Percentiles rank a stretch among this genome's conserved stretches.
phyloP scores from a whole-genome alignment of 1,140 invertebrate genomes.

The Halyomorpha halys region DNA sequence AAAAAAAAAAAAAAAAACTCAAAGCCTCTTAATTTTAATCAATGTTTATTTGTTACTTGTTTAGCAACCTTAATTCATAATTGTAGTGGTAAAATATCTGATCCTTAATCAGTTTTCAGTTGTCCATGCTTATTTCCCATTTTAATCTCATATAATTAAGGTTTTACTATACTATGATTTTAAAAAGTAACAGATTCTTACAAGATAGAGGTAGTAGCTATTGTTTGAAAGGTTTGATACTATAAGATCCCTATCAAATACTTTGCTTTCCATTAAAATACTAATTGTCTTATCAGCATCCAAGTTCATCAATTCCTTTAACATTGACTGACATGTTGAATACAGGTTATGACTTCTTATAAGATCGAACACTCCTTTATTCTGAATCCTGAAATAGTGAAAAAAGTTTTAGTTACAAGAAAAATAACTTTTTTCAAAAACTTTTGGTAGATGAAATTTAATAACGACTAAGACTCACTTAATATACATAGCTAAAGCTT shows the following conservation, averaged over 20 bases:
- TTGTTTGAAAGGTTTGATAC: constrained; percentile 69
- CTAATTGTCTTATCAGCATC: constrained; percentile 73
- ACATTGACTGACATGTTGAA: constrained; percentile 71
- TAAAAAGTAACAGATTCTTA: constrained; percentile 34
- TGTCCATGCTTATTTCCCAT: too few relatives aligned
- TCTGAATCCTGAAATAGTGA: constrained; percentile 51
- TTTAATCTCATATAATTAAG: too few relatives aligned
- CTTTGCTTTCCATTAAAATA: constrained; percentile 65
- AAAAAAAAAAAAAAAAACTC: too few relatives aligned
- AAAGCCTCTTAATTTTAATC: too few relatives aligned
- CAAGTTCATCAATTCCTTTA: constrained; percentile 81
- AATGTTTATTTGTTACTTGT: too few relatives aligned
- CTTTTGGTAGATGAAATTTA: background rate
- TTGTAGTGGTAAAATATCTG: too few relatives aligned
- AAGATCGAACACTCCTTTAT: constrained; percentile 82
- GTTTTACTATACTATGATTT: too few relatives aligned
- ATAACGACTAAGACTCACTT: constrained; percentile 44
- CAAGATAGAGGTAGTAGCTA: constrained; percentile 61
- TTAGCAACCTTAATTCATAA: too few relatives aligned
- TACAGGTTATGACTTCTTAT: constrained; percentile 83
- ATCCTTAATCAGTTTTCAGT: too few relatives aligned
- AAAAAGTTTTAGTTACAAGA: constrained; percentile 17
- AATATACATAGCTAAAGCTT: constrained; percentile 84
- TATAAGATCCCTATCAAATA: constrained; percentile 61
- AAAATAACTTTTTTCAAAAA: background rate